Evolutionary conservation across 2,113 vertebrate genomes (phyloP), one percentile per base, ranked within the genome.

Genomic region (Synchiropus splendidus): DNA sequence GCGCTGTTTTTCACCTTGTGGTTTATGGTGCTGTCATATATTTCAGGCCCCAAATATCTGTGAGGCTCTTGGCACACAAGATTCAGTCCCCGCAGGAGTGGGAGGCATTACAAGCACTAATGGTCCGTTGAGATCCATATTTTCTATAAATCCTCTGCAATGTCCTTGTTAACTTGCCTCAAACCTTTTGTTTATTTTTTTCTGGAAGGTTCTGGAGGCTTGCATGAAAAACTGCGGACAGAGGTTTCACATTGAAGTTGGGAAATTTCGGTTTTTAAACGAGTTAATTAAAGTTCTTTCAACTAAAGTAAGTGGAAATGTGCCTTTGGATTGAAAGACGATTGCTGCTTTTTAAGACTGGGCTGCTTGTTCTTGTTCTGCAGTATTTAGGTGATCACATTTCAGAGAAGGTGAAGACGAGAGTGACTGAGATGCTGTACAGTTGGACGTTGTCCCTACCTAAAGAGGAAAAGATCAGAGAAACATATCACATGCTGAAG

Each of bases 71-170:
- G 75, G 91, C 88, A 45, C 90, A 96, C 70, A 98, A 98, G 83
- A 90, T 97, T 74, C 93, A 98, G 66, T 97, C 93, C 0, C 94
- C 93, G 0, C 94, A 97, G 73, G 92, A 98, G 76, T 97, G 91
- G 94, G 93, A 98, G 60, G 90, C 92, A 0, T 67, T 92, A 27
- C 94, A 98, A 63, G 89, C 91, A 27, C 21, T 27, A 27, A 27
- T 8, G 21, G 21, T 27, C 8, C 4, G 21, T 27, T 27, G 8
- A 27, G 21, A 5, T 27, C n/a, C n/a, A n/a, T n/a, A n/a, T n/a
- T n/a, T n/a, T n/a, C n/a, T n/a, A n/a, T n/a, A n/a, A n/a, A n/a
- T n/a, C n/a, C n/a, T n/a, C n/a, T n/a, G n/a, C n/a, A n/a, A n/a
- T n/a, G n/a, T n/a, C n/a, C 4, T 27, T 27, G 21, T 27, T 27